Evolutionary conservation across 2,888 invertebrate species (phyloP), one percentile per base, ranked within the genome.

Genomic region (Chydorus sphaericus): DNA sequence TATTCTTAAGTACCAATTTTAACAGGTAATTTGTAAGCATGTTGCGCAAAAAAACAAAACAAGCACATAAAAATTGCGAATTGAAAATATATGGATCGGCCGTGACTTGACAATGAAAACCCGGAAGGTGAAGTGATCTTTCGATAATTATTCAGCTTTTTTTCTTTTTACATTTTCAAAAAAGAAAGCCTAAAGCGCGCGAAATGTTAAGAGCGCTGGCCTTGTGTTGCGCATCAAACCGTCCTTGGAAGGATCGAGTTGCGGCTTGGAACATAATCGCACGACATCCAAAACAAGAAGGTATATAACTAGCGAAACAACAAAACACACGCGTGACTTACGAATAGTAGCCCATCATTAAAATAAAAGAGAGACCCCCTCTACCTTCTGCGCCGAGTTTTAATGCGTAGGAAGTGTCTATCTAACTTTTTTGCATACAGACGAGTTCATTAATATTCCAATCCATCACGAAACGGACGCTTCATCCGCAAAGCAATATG

Each of bases 261-360:
- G n/a, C n/a, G n/a, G n/a, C n/a, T n/a, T n/a, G n/a, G n/a, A n/a
- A n/a, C n/a, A n/a, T n/a, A n/a, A n/a, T n/a, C n/a, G n/a, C n/a
- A n/a, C n/a, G n/a, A n/a, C n/a, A n/a, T n/a, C n/a, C n/a, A n/a
- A n/a, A n/a, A n/a, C n/a, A n/a, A n/a, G n/a, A n/a, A n/a, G n/a
- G n/a, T n/a, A n/a, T n/a, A n/a, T n/a, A n/a, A n/a, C n/a, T n/a
- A n/a, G n/a, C 18, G 7, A n/a, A 23, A 16, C 38, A 38, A 20
- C 33, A 38, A 38, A 38, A 38, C 18, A n/a, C 44, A 14, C 28
- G 44, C 44, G 44, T 44, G 44, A 44, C 44, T 44, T 44, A 44
- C 28, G 44, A 44, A 44, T 44, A 44, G 28, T 28, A 44, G 44
- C 44, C 18, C 26, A 28, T 44, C 44, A 26, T 44, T 44, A 44